Evolutionary conservation across 2,113 vertebrate genomes (phyloP).

Genomic region (Hiodon alosoides): DNA sequence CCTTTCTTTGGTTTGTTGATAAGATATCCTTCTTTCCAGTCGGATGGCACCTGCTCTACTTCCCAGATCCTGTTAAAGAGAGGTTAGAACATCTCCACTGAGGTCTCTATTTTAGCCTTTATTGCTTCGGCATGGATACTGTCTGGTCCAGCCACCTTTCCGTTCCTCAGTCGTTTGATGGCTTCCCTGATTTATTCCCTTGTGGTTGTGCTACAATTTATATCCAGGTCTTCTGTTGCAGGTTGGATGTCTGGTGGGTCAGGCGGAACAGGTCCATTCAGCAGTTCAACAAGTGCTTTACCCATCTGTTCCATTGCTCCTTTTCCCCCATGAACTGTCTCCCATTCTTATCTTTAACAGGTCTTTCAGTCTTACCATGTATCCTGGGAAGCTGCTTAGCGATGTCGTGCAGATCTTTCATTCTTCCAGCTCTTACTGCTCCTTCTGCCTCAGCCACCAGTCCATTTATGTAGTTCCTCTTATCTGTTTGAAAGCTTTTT

Average conservation of each 20-base stretch:
- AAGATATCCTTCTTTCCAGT: conserved; percentile 10
- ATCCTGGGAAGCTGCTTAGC: conserved; percentile 5
- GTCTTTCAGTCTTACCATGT: conserved; percentile 2
- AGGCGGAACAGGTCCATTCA: conserved; percentile 10
- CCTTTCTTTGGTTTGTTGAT: conserved; percentile 18
- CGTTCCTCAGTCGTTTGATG: not conserved
- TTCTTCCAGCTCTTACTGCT: conserved; percentile 1
- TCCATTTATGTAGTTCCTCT: not conserved
- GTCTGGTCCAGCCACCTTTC: conserved; percentile 16
- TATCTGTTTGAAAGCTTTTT: not conserved
- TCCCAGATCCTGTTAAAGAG: conserved; percentile 14
- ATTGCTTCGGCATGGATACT: conserved; percentile 13
- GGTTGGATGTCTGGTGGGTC: not conserved
- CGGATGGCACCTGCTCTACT: not conserved
- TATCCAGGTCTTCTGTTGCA: not conserved
- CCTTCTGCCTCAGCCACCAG: conserved; percentile 12
- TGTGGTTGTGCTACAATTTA: conserved; percentile 7
- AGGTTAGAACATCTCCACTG: conserved; percentile 3
- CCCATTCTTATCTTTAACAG: not conserved
- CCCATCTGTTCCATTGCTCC: conserved; percentile 9
- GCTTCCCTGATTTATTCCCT: conserved; percentile 9
- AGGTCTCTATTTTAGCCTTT: not conserved
- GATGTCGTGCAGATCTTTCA: conserved; percentile 8
- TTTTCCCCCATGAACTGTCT: not conserved
- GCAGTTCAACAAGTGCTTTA: conserved; percentile 9